Evolutionary conservation across 2,888 invertebrate genomes (phyloP).

Genomic region (Gisinianus flammeolus): DNA sequence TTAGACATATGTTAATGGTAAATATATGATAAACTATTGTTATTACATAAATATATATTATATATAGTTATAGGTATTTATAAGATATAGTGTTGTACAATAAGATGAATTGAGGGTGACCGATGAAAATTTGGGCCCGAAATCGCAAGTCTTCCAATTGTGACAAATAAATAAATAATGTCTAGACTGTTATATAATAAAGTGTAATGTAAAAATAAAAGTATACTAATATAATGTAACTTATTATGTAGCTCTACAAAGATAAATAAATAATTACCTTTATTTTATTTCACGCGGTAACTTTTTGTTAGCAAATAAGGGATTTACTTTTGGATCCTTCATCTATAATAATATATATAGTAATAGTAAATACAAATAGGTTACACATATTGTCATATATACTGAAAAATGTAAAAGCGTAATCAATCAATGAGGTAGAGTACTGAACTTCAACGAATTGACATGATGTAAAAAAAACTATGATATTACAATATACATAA

Average conservation of each 20-base stretch:
- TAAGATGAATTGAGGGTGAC: constrained; percentile 10
- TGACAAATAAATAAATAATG: constrained; percentile 35
- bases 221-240: background rate
- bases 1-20: too few relatives aligned
- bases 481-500: too few relatives aligned
- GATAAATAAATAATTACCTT: background rate
- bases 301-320: too few relatives aligned
- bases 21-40: background rate
- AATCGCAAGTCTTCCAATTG: constrained; percentile 38
- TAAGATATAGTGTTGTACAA: too few relatives aligned
- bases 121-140: constrained; percentile 26
- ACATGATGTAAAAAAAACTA: too few relatives aligned
- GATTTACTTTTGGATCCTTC: too few relatives aligned
- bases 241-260: background rate
- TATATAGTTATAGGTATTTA: background rate
- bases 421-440: constrained; percentile 7
- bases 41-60: background rate
- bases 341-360: too few relatives aligned
- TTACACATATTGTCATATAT: background rate
- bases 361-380: too few relatives aligned
- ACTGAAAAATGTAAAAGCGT: background rate
- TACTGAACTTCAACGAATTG: too few relatives aligned
- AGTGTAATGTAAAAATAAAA: background rate
- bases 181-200: background rate
- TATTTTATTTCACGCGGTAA: background rate